Percentiles rank a stretch among this genome's conserved stretches.
Evolutionary conservation across 1,140 invertebrate genomes (phyloP).

Genomic region (Bombus superbus): DNA sequence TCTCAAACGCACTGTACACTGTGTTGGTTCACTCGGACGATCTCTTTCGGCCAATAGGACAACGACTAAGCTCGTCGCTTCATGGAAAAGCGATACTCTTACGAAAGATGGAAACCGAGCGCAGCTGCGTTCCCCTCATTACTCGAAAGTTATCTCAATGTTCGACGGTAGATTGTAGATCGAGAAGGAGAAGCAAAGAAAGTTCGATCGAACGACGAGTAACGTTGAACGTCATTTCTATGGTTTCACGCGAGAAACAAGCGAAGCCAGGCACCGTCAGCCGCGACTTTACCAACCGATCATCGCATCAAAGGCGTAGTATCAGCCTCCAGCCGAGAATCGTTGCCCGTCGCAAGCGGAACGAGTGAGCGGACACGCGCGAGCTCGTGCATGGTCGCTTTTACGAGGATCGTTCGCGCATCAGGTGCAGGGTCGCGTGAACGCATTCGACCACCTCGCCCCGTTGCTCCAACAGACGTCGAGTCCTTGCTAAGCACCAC

Average conservation of each 20-base stretch:
- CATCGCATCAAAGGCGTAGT: neutral
- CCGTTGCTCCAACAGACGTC: neutral
- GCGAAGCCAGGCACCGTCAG: no score
- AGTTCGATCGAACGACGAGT: no score
- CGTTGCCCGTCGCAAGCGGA: slow-evolving; percentile 12
- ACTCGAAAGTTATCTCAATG: neutral
- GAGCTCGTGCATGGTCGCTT: neutral
- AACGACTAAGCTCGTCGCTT: neutral
- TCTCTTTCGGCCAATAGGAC: neutral
- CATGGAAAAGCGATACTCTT: neutral
- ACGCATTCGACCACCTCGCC: neutral
- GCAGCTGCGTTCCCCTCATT: neutral
- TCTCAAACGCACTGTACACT: slow-evolving; percentile 14
- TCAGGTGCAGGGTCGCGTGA: neutral
- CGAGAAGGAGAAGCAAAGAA: neutral
- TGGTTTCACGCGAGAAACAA: no score
- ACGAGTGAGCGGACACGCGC: neutral
- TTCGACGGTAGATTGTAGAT: no score
- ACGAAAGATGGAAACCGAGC: neutral
- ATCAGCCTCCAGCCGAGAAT: neutral
- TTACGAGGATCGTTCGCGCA: neutral
- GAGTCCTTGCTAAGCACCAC: neutral
- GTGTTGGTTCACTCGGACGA: neutral
- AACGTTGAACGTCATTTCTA: neutral
- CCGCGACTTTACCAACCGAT: neutral